Evolutionary conservation across 2,888 invertebrate genomes (phyloP).

Genomic region (Trachelus stipa): DNA sequence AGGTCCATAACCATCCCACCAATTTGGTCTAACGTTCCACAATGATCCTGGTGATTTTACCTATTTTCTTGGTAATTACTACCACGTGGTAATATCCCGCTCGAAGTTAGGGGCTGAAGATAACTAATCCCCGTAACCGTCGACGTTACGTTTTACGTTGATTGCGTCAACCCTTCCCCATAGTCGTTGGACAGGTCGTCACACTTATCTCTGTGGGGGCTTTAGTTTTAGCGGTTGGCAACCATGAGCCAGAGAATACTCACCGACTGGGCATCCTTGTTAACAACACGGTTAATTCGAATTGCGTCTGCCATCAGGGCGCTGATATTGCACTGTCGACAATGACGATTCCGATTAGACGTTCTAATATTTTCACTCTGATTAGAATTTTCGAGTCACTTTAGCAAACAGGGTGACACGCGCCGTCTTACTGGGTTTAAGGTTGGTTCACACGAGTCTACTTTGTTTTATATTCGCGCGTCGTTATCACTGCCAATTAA

Average conservation of each 20-base stretch:
- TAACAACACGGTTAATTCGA: slow-evolving; percentile 60
- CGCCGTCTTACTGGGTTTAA: not conserved
- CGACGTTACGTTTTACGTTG: slow-evolving; percentile 66
- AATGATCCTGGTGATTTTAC: slow-evolving; percentile 28
- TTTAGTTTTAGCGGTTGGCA: slow-evolving; percentile 12
- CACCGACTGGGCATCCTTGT: slow-evolving; percentile 35
- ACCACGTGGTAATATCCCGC: slow-evolving; percentile 9
- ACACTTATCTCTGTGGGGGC: slow-evolving; percentile 60
- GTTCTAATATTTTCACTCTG: slow-evolving; percentile 5
- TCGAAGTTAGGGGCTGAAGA: slow-evolving; percentile 46
- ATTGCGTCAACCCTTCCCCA: slow-evolving; percentile 64
- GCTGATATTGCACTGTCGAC: not conserved
- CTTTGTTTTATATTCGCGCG: not conserved
- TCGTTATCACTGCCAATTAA: not conserved
- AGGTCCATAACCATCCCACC: slow-evolving; percentile 38
- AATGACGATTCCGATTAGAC: slow-evolving; percentile 18
- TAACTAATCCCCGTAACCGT: slow-evolving; percentile 66
- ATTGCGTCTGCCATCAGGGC: not conserved
- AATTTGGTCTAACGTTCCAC: slow-evolving; percentile 18
- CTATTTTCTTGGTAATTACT: slow-evolving; percentile 50
- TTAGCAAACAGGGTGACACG: not conserved
- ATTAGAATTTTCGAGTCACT: slow-evolving; percentile 15
- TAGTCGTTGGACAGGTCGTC: slow-evolving; percentile 65
- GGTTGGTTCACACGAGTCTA: not conserved
- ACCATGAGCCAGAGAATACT: not conserved